Base-by-base conservation (phyloP, 2,888 invertebrate species). In the Acholoe squamosa region DNA sequence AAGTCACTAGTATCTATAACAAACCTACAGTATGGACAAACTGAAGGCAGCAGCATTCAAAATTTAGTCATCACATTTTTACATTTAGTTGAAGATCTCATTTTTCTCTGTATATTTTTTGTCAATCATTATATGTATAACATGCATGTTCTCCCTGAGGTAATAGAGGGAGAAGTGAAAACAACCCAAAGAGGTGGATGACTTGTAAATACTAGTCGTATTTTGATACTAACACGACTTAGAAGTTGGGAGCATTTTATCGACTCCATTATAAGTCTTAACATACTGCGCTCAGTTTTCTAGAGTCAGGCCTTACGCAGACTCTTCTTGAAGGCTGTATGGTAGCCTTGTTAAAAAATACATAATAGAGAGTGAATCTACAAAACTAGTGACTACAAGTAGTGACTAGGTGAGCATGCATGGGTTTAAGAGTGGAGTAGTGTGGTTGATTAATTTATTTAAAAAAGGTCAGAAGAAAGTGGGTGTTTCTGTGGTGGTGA, bases 171-270 rank as follows among this genome's bases (percentile, higher is more conserved):
- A 77, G 10, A 33, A 77, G 25, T n/a, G 25, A 71, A 71, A 71
- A n/a, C n/a, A 25, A 51, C 54, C 84, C 84, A 84, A 84, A 84
- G 84, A 84, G 51, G 84, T 84, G 77, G 77, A 7, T 33, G 77
- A 22, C 77, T 67, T 77, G 77, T 77, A 77, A 7, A 77, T 31
- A 77, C 7, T 77, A 77, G 77, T 67, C 67, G 67, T 67, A 67
- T 67, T n/a, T n/a, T 67, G 14, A 7, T 33, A 77, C 77, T 31
- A 77, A 77, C 33, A 77, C 77, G 33, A 33, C 28, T 12, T 12
- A 1, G 77, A 33, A 77, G 33, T 28, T 77, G 33, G 28, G 12
- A 33, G 33, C 33, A 31, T 77, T 77, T 7, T 31, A 7, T 19
- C 14, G n/a, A 67, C 67, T 67, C 67, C 67, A n/a, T 12, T 7